Base-by-base conservation (phyloP, 2,888 invertebrate species). In the Periphyllus acericola region DNA sequence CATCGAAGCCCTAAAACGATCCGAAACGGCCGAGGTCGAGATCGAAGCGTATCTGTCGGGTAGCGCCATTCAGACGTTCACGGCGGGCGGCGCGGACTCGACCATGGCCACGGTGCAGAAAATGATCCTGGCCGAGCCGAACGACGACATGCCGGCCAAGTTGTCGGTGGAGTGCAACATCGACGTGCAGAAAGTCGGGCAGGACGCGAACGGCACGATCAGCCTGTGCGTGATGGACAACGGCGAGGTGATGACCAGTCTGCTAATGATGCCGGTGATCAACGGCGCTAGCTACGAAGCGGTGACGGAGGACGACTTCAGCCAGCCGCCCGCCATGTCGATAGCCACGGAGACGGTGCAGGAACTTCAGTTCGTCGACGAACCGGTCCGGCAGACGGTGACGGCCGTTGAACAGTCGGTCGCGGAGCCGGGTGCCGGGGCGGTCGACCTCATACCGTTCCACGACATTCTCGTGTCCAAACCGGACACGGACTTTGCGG, bases 211-310 rank as follows among this genome's bases (percentile, higher is more conserved):
- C 82, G 89, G 89, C 25, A 89, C 86, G n/a, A 88, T 89, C 68
- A 89, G 89, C 46, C 75, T 89, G 86, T 89, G 89, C 74, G 89
- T 89, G n/a, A 83, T 89, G 55, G 89, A 89, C 79, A 89, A 89
- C 68, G 89, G 89, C 55, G 89, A 89, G 79, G 88, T 89, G 34
- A 89, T 89, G 72, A 75, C 89, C 78, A 89, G 89, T 52, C 46
- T 89, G 34, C 74, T 88, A 29, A 87, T 89, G 75, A 84, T 85
- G 71, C 88, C 89, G 46, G 88, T 89, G 60, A 89, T 89, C 75
- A 79, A 85, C 32, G 89, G 85, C 34, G 89, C 76, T 71, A 88
- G 89, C n/a, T 89, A 74, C 80, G 89, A 89, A 74, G 78, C 88
- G 78, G 89, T 89, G 34, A 74, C 71, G 72, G 85, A 89, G 75